These are phyloP conservation scores for Trematomus loennbergii DNA, from an alignment of 2,113 vertebrate genomes.

Conservation along the genomic window DNA sequence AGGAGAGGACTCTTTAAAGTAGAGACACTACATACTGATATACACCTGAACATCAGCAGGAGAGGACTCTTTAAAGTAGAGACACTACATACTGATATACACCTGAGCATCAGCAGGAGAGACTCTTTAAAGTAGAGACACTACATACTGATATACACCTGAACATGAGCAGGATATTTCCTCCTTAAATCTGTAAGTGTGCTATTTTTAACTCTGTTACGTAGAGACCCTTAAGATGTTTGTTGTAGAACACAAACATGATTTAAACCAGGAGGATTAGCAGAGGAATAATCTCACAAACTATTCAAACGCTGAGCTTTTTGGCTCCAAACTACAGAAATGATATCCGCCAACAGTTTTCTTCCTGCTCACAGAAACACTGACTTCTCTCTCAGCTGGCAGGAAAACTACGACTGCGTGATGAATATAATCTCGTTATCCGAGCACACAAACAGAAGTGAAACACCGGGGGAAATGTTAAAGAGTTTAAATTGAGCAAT, in stretches of 20 bases:
- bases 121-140: too few species aligned
- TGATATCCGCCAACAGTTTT: neutral
- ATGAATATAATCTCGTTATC: slow-evolving; percentile 44
- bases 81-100: too few species aligned
- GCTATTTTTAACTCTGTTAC: slow-evolving; percentile 76
- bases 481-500: slow-evolving; percentile 72
- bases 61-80: too few species aligned
- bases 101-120: too few species aligned
- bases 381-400: slow-evolving; percentile 51
- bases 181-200: slow-evolving; percentile 40
- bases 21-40: too few species aligned
- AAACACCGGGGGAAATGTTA: slow-evolving; percentile 60
- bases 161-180: too few species aligned
- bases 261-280: slow-evolving; percentile 52
- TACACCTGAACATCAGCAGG: too few species aligned
- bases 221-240: slow-evolving; percentile 66
- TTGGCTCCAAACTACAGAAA: slow-evolving; percentile 8
- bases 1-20: too few species aligned
- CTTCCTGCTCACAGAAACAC: neutral
- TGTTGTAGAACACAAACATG: slow-evolving; percentile 63
- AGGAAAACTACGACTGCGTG: slow-evolving; percentile 30
- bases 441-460: slow-evolving; percentile 63
- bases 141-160: too few species aligned
- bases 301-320: slow-evolving; percentile 35
- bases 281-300: slow-evolving; percentile 51